These are phyloP conservation scores for Lepeophtheirus nordmannii DNA, from an alignment of 2,888 invertebrate genomes.

Conservation along the genomic window DNA sequence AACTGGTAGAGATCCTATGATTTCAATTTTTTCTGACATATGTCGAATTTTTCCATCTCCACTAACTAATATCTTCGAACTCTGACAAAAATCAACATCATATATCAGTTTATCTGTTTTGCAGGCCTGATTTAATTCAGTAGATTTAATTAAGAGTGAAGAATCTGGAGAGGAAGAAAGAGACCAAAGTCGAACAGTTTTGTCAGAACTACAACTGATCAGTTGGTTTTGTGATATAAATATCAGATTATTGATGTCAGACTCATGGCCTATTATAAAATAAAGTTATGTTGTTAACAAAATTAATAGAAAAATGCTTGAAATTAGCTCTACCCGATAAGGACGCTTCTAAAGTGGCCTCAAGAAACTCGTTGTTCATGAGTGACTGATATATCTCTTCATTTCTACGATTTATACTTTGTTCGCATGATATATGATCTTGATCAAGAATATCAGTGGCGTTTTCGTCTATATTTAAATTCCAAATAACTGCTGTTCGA, in stretches of 20 bases:
- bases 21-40: not conserved
- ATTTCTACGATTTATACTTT: not conserved
- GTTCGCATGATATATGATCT: not conserved
- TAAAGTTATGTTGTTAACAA: not conserved
- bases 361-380: constrained; percentile 1
- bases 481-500: not conserved
- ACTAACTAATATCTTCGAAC: not conserved
- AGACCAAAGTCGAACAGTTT: not conserved
- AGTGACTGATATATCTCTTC: not conserved
- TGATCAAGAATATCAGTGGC: not conserved
- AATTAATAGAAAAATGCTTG: not conserved
- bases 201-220: not conserved
- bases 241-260: constrained; percentile 2
- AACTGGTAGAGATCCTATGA: constrained; percentile 10
- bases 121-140: not conserved
- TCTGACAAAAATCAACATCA: not conserved
- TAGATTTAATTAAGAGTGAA: not conserved
- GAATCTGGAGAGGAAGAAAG: not conserved
- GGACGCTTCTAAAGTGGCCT: not conserved
- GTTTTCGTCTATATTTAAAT: not conserved
- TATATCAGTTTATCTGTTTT: not conserved
- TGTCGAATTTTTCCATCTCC: not conserved
- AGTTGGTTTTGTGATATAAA: not conserved
- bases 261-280: not conserved
- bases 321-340: not conserved